Base-by-base conservation (phyloP, 1,140 invertebrate genomes). In the Drosophila orena region DNA sequence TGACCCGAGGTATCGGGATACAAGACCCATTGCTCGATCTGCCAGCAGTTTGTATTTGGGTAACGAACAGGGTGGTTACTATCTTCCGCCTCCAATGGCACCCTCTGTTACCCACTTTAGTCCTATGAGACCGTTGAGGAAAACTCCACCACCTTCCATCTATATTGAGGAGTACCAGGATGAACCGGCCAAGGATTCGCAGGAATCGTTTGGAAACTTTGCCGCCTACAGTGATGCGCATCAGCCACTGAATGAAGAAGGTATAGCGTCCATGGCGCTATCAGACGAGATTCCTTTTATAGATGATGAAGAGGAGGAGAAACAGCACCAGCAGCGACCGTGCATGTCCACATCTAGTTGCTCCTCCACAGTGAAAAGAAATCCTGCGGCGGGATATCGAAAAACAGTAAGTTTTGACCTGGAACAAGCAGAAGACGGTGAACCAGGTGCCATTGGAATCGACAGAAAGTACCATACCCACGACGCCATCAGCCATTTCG, bases 351-450 rank as follows among this genome's bases (percentile, higher is more conserved):
- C 59, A 34, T 46, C 40, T 61, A 71, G 24, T 34, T 55, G 46
- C 30, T 49, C 59, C 27, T 61, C 69, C 0, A 74, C 58, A 0
- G 53, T 35, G 0, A 90, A 85, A 35, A 73, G 81, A 20, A 79
- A 58, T 54, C 55, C 72, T 20, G 72, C 55, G 8, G 73, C 66
- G 6, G 75, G 79, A 27, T 90, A 91, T 66, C 79, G 92, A 0
- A 92, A 92, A 57, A 92, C 92, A 1, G 92, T 92, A 8, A 92
- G 92, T 49, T 92, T 92, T 49, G 92, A 92, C 76, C 57, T 92
- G 27, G 86, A 92, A 34, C 89, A 92, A 54, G 30, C 62, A 11
- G 65, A 10, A n/a, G 42, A n/a, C 4, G 17, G 34, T 1, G 66
- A 14, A 6, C 35, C 47, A 35, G 40, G 35, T 40, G 53, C 59